Evolutionary conservation across 2,797 vertebrate genomes (phyloP).

Genomic region (Gallinago nigripennis): DNA sequence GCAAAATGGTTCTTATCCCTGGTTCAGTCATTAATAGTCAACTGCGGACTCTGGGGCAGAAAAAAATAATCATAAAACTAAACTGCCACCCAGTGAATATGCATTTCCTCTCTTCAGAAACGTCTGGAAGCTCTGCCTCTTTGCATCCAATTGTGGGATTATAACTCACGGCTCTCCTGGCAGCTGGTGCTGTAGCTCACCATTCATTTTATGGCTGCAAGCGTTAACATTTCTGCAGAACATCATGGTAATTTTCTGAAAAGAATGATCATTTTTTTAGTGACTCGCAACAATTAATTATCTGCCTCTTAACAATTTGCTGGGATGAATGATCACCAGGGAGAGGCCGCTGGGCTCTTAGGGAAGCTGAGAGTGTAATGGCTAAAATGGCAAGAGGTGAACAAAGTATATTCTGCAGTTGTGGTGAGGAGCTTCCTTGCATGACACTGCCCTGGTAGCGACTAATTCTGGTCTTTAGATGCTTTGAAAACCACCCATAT

Average conservation of each 20-base stretch:
- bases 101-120: constrained; percentile 31
- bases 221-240: constrained; percentile 72
- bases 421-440: neutral
- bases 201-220: constrained; percentile 67
- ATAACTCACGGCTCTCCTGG: constrained; percentile 60
- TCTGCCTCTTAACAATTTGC: constrained; percentile 49
- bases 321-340: constrained; percentile 25
- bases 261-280: constrained; percentile 74
- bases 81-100: constrained; percentile 28
- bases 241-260: constrained; percentile 70
- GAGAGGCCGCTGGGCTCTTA: neutral
- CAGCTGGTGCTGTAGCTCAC: constrained; percentile 54
- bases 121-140: constrained; percentile 6
- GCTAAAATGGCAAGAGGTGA: neutral
- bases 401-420: neutral
- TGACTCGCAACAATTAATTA: constrained; percentile 71
- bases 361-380: neutral
- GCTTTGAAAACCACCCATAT: neutral
- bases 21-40: neutral
- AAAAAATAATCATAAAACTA: constrained; percentile 45
- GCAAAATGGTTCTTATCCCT: neutral
- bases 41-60: neutral
- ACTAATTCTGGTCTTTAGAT: neutral
- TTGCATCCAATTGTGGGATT: neutral
- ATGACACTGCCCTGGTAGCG: neutral